Percentiles rank a stretch among this genome's conserved stretches.
Evolutionary conservation across 2,888 invertebrate genomes (phyloP).

Genomic region (Pegoplata infirma): DNA sequence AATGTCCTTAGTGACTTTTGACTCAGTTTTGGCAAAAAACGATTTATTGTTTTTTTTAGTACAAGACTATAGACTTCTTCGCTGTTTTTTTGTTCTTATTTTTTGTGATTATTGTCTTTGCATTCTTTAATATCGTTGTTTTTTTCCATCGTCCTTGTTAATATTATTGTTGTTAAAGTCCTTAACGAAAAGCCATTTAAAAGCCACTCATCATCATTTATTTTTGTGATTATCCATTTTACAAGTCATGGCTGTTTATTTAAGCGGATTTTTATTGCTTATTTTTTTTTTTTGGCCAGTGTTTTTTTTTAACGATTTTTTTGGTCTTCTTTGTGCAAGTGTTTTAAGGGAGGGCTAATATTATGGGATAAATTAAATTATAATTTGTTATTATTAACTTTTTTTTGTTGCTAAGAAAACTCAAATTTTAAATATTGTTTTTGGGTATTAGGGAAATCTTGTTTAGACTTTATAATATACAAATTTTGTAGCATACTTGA

Average conservation of each 20-base stretch:
- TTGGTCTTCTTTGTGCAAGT: neutral
- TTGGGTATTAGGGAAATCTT: neutral
- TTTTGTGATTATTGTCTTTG: conserved; percentile 4
- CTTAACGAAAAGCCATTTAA: conserved; percentile 54
- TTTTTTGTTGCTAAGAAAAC: conserved; percentile 4
- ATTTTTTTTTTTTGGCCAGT: neutral
- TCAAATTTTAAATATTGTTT: neutral
- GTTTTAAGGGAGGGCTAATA: neutral
- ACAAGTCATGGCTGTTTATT: conserved; percentile 57
- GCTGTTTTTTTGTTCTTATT: no score
- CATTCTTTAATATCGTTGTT: neutral
- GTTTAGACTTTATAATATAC: neutral
- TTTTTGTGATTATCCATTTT: conserved; percentile 55
- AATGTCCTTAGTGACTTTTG: conserved; percentile 47
- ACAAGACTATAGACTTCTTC: conserved; percentile 1
- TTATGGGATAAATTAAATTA: conserved; percentile 40
- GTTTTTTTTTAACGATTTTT: neutral
- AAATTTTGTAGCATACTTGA: neutral
- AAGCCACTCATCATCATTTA: conserved; percentile 53
- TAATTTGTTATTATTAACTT: conserved; percentile 37
- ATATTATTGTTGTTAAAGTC: conserved; percentile 14
- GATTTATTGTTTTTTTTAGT: conserved; percentile 52
- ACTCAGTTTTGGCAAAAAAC: conserved; percentile 1
- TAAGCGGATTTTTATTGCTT: conserved; percentile 49
- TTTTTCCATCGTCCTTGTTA: conserved; percentile 1